A percentile compares a stretch with the other conserved stretches of the same genome.
phyloP scores from a whole-genome alignment of 2,797 vertebrate species.

The Hylomyscus alleni region DNA sequence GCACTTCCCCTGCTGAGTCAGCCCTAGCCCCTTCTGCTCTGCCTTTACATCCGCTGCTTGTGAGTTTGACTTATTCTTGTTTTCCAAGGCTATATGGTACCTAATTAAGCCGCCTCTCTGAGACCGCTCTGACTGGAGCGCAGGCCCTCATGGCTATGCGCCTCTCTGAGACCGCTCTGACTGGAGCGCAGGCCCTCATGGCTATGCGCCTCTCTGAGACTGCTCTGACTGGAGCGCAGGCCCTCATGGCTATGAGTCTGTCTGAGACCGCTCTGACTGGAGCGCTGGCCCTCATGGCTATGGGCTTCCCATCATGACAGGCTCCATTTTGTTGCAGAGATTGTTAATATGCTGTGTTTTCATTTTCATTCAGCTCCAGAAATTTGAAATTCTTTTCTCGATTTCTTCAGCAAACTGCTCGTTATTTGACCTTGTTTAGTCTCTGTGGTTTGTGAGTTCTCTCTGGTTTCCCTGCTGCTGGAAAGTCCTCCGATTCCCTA shows the following conservation, averaged over 20 bases:
- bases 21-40: neutral
- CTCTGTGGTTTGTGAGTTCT: neutral
- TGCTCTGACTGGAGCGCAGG: neutral
- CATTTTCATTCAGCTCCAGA: neutral
- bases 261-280: neutral
- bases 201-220: too few relatives aligned
- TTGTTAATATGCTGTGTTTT: neutral
- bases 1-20: neutral
- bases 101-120: too few relatives aligned
- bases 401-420: neutral
- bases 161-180: too few relatives aligned
- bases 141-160: neutral
- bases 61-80: neutral
- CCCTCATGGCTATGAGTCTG: neutral
- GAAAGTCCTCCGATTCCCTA: neutral
- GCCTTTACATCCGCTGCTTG: neutral
- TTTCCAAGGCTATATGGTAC: neutral
- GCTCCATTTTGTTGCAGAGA: neutral
- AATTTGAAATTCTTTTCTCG: neutral
- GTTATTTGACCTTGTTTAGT: neutral
- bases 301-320: neutral
- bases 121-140: neutral
- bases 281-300: neutral
- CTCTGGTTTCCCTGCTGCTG: neutral
- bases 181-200: neutral